Conservation (phyloP, 2,113 vertebrate genomes). For the Glareola pratincola region DNA sequence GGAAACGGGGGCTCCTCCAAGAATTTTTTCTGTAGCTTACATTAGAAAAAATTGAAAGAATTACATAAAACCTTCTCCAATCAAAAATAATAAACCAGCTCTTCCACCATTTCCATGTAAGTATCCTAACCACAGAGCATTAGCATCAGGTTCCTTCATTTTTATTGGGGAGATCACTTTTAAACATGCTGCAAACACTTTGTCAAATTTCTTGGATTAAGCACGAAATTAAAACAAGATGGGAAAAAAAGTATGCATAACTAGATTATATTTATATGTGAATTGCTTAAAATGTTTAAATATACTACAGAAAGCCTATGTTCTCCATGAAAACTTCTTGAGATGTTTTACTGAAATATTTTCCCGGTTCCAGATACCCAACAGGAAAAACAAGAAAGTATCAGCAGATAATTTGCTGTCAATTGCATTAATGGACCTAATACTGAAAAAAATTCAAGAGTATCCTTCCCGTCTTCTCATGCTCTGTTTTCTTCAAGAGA, state of each 20-base stretch:
- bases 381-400: background rate
- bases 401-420: background rate
- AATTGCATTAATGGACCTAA: background rate
- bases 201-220: background rate
- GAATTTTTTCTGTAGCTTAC: background rate
- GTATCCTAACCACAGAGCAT: background rate
- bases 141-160: background rate
- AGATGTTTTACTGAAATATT: background rate
- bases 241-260: background rate
- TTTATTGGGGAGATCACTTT: background rate
- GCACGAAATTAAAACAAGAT: background rate
- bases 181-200: background rate
- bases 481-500: background rate
- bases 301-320: background rate
- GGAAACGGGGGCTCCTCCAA: background rate
- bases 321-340: background rate
- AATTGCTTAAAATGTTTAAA: background rate
- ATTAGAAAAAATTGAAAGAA: background rate
- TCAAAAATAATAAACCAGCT: background rate
- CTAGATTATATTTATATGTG: background rate
- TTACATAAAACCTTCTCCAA: background rate
- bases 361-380: background rate
- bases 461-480: background rate
- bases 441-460: background rate
- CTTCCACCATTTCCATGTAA: background rate